Conservation (phyloP, 2,797 vertebrate species). For the Acridotheres tristis region DNA sequence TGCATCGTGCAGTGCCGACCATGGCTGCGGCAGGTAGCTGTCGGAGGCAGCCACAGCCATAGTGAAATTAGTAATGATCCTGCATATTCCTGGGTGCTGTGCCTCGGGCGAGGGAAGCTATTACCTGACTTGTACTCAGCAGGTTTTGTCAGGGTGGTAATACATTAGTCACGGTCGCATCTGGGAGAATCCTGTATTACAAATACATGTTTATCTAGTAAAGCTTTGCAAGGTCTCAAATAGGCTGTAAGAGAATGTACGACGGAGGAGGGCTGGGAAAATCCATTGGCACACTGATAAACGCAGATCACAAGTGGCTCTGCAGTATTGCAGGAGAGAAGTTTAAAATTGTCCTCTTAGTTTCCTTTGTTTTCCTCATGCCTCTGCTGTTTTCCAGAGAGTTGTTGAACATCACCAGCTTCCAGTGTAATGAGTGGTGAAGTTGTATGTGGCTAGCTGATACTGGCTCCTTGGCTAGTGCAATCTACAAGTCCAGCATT, state of each 20-base stretch:
- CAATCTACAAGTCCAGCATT: not conserved
- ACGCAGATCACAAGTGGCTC: not conserved
- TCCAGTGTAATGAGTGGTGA: not conserved
- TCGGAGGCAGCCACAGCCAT: not conserved
- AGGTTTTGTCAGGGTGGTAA: not conserved
- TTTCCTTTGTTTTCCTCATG: not conserved
- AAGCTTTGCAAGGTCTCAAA: not conserved
- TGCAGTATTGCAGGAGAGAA: not conserved
- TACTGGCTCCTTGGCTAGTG: not conserved
- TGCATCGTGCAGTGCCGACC: not conserved
- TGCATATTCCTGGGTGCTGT: not conserved
- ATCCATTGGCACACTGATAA: not conserved
- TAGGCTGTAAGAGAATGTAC: not conserved
- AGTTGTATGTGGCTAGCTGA: not conserved
- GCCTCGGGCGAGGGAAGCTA: not conserved
- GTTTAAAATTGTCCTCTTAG: not conserved
- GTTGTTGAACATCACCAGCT: not conserved
- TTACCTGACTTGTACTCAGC: not conserved
- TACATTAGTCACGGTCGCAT: not conserved
- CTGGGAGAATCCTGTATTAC: not conserved
- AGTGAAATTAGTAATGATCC: not conserved
- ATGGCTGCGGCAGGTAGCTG: constrained; percentile 45
- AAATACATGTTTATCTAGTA: not conserved
- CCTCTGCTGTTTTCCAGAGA: not conserved
- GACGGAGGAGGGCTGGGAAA: not conserved